phyloP scores from a whole-genome alignment of 1,140 invertebrate species.

The Eueides isabella region DNA sequence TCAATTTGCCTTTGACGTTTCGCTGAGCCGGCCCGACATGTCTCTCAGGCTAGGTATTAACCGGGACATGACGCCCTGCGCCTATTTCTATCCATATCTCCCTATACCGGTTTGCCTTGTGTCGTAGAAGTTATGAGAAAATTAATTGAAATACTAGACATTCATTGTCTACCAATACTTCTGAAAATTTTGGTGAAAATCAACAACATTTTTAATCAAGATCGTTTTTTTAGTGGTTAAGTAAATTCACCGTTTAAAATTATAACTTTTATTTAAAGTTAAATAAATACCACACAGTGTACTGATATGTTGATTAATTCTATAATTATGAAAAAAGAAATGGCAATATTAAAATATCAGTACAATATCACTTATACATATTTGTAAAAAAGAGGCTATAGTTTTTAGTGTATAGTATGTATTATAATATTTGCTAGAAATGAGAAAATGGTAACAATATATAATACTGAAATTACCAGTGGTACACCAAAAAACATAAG shows the following conservation, averaged over 20 bases:
- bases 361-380: no score
- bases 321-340: no score
- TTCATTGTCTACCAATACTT: conserved; percentile 27
- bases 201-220: not conserved
- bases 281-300: no score
- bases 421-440: no score
- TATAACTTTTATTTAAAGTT: no score
- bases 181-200: conserved; percentile 1
- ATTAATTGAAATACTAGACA: conserved; percentile 51
- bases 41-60: conserved; percentile 60
- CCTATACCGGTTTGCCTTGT: conserved; percentile 47
- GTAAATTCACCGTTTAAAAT: not conserved
- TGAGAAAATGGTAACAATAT: no score
- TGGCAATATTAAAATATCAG: no score
- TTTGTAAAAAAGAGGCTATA: no score
- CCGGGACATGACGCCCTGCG: conserved; percentile 68
- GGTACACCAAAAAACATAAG: not conserved
- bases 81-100: conserved; percentile 60
- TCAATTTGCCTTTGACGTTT: conserved; percentile 81
- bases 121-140: conserved; percentile 49
- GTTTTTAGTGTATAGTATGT: no score
- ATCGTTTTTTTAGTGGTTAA: not conserved
- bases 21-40: conserved; percentile 74
- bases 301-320: no score
- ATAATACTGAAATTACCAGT: no score